Conservation (phyloP, 2,797 vertebrate genomes). For the Acanthurus tractus region DNA sequence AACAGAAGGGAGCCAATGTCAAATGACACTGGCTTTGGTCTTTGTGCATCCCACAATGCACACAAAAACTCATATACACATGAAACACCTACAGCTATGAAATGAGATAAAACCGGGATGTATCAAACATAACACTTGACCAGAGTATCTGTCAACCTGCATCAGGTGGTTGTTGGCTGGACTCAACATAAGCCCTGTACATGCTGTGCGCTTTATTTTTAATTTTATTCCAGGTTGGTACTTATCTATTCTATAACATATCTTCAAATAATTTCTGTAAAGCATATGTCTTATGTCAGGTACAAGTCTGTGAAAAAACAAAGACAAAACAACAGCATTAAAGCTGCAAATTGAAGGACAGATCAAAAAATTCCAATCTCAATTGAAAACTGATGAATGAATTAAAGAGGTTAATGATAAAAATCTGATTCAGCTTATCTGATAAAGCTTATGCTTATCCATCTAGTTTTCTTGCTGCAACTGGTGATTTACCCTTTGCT, state of each 20-base stretch:
- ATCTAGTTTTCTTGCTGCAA: background rate
- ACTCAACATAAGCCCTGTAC: background rate
- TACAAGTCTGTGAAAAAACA: background rate
- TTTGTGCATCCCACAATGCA: slow-evolving; percentile 22
- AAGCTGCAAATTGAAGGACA: background rate
- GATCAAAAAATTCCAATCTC: background rate
- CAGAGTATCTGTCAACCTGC: background rate
- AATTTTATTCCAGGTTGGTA: background rate
- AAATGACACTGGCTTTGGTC: slow-evolving; percentile 40
- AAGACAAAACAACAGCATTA: background rate
- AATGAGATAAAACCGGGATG: background rate
- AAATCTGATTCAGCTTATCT: background rate
- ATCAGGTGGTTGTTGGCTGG: slow-evolving; percentile 12
- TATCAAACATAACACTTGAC: background rate
- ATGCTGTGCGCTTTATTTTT: background rate
- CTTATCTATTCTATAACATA: background rate
- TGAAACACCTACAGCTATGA: background rate
- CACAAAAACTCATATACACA: slow-evolving; percentile 17
- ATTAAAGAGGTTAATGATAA: too few relatives aligned
- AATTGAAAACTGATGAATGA: background rate
- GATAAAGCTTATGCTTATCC: background rate
- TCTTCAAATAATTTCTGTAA: background rate
- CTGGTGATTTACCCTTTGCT: background rate
- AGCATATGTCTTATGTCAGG: background rate
- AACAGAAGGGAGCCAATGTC: slow-evolving; percentile 46